Percentiles rank a stretch among this genome's conserved stretches.
phyloP scores from a whole-genome alignment of 2,113 vertebrate genomes.

The Pseudorhombus dupliciocellatus region DNA sequence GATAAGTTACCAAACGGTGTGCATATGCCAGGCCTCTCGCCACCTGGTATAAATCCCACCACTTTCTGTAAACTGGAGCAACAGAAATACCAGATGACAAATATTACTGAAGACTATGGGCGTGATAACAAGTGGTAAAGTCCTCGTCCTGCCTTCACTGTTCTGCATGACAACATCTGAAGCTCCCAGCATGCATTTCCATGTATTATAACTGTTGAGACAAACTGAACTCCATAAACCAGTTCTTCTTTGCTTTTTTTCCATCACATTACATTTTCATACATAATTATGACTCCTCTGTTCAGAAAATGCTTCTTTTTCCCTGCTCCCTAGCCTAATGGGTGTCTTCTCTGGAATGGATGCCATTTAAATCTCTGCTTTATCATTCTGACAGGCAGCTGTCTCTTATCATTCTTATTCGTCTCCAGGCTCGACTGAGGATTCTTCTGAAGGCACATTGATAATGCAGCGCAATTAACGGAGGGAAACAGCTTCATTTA shows the following conservation, averaged over 20 bases:
- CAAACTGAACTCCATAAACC: neutral
- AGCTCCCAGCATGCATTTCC: neutral
- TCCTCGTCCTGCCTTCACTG: neutral
- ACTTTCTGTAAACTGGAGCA: conserved; percentile 27
- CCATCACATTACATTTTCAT: conserved; percentile 24
- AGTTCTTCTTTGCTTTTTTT: conserved; percentile 23
- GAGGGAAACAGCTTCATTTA: neutral
- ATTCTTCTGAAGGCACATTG: neutral
- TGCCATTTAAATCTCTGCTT: conserved; percentile 33
- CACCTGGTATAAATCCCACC: conserved; percentile 21
- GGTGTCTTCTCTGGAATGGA: conserved; percentile 32
- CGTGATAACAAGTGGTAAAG: neutral
- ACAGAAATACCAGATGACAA: neutral
- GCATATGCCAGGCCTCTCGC: conserved; percentile 11
- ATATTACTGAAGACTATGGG: neutral
- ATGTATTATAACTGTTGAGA: neutral
- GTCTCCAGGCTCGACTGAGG: conserved; percentile 6
- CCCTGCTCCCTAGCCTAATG: conserved; percentile 13
- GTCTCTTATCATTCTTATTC: conserved; percentile 8
- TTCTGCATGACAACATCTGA: neutral
- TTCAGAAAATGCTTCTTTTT: conserved; percentile 17
- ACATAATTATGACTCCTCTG: conserved; percentile 26
- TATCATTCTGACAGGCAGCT: conserved; percentile 38
- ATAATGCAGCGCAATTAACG: conserved; percentile 2
- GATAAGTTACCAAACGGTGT: conserved; percentile 1